Percentiles rank a stretch among this genome's conserved stretches.
Conservation (phyloP, 2,113 vertebrate species). For the Ictidomys tridecemlineatus region DNA sequence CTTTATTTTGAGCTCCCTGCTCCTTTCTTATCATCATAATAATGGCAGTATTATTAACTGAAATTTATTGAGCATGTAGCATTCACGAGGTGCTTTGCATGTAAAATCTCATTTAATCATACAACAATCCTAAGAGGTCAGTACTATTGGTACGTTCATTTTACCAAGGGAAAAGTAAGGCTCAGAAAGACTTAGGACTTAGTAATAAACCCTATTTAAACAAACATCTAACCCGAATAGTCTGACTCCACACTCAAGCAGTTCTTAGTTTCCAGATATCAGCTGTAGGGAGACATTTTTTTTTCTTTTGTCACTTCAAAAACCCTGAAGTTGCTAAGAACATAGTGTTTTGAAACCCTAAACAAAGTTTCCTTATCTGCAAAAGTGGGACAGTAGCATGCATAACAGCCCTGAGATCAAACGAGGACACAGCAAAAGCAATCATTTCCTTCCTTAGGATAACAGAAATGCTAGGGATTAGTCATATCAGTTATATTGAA, state of each 20-base stretch:
- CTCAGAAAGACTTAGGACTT: neutral
- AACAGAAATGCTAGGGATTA: neutral
- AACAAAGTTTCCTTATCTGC: neutral
- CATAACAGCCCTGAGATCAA: neutral
- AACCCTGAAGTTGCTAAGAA: neutral
- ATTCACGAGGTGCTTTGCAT: neutral
- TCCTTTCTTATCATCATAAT: neutral
- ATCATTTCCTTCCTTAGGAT: neutral
- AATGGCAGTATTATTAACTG: neutral
- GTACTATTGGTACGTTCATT: neutral
- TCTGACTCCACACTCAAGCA: neutral
- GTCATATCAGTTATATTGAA: neutral
- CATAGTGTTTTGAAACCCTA: neutral
- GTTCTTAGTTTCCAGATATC: neutral
- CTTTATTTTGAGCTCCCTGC: neutral
- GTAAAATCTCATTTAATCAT: neutral
- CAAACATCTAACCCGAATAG: neutral
- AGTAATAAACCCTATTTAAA: neutral
- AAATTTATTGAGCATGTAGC: neutral
- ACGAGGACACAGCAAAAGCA: neutral
- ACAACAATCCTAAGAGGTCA: neutral
- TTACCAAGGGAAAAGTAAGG: neutral
- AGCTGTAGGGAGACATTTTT: neutral
- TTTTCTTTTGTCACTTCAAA: neutral
- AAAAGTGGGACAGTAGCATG: neutral